Base-by-base conservation (phyloP, 2,888 invertebrate species). In the Erebia ligea region DNA sequence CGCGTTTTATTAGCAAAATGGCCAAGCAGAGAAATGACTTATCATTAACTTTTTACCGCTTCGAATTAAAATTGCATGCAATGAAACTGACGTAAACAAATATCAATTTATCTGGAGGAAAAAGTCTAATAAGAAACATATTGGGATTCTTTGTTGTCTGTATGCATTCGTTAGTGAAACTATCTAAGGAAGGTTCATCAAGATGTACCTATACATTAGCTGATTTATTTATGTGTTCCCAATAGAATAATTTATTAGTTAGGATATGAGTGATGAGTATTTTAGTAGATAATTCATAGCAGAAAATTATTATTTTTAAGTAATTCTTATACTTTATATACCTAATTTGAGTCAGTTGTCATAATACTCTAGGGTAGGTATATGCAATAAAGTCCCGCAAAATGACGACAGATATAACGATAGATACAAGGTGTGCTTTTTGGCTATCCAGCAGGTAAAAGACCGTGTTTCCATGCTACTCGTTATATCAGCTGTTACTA, bases 41-140 rank as follows among this genome's bases (percentile, higher is more conserved):
- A 65, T 80, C 75, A 79, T 79, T 76, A 80, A 68, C 76, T 79
- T 77, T 78, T 76, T 78, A 75, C 68, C 68, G 68, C 65, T 69
- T 62, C 65, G 61, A 68, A 73, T 75, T 71, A 65, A 71, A 72
- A 67, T 69, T 69, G 72, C 70, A 67, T 58, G 67, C 66, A 68
- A 64, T 57, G 68, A 69, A 48, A 63, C 63, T 50, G 68, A 69
- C 67, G 68, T 58, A 69, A 74, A 69, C 70, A 40, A 70, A 71
- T 70, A 67, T 62, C 62, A 67, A 70, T 70, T 66, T 67, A 67
- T 70, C 62, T 48, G 62, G 34, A 54, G 48, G 40, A 67, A 67
- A 52, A 61, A 67, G 52, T 59, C 59, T 67, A 59, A 61, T 67
- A 67, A 52, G 61, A 61, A 67, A 58, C 45, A 42, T 48, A 62